phyloP scores from a whole-genome alignment of 2,888 invertebrate genomes.

The Drosophila emarginata region DNA sequence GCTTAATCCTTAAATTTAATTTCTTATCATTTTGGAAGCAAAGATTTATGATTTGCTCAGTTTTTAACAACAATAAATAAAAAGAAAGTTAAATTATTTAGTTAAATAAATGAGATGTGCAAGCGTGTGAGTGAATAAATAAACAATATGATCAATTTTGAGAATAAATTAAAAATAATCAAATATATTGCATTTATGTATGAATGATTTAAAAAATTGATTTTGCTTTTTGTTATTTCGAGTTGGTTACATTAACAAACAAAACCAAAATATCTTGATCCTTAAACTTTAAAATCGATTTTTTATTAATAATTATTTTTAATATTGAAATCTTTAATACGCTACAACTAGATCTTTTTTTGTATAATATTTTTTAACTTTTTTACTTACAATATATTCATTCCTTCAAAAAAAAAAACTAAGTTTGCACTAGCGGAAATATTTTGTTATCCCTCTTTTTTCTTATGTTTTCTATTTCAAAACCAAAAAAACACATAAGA shows the following conservation, averaged over 20 bases:
- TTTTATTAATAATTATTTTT: conserved; percentile 41
- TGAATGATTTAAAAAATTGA: background rate
- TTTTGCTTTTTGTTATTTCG: conserved; percentile 38
- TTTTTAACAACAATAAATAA: conserved; percentile 46
- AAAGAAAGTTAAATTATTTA: conserved; percentile 13
- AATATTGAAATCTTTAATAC: conserved; percentile 54
- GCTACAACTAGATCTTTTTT: conserved; percentile 42
- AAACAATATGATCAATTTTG: conserved; percentile 19
- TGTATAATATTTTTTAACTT: conserved; percentile 45
- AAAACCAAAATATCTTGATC: conserved; percentile 25
- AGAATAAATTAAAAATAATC: conserved; percentile 23
- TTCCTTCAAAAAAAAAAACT: conserved; percentile 5
- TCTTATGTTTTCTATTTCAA: conserved; percentile 11
- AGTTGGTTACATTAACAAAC: conserved; percentile 42
- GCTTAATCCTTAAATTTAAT: conserved; percentile 55
- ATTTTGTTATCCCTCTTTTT: conserved; percentile 18
- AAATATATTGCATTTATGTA: conserved; percentile 11
- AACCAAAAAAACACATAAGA: conserved; percentile 9
- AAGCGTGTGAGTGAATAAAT: conserved; percentile 15
- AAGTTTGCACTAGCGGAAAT: conserved; percentile 1
- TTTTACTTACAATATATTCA: conserved; percentile 21
- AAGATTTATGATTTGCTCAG: conserved; percentile 50
- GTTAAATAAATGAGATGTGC: conserved; percentile 25
- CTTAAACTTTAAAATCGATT: conserved; percentile 24
- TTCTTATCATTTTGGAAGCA: conserved; percentile 52